Evolutionary conservation across 2,797 vertebrate species (phyloP).

Genomic region (Phyllotis vaccarum): DNA sequence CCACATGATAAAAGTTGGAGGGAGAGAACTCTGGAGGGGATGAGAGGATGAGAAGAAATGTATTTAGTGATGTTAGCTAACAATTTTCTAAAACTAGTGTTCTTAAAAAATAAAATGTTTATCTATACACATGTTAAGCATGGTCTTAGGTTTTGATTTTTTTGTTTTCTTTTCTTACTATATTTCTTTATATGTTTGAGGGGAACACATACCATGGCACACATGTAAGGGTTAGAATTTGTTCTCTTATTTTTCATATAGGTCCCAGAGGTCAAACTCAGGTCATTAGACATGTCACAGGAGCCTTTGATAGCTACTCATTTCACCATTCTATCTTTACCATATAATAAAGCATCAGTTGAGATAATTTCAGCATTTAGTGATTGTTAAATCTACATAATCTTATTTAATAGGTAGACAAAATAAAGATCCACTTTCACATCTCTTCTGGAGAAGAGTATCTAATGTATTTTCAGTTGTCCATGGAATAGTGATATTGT

Average conservation of each 20-base stretch:
- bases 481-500: background rate
- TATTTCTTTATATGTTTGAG: background rate
- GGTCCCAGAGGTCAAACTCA: background rate
- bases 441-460: background rate
- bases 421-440: background rate
- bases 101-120: background rate
- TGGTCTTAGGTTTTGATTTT: background rate
- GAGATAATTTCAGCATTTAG: background rate
- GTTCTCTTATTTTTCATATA: background rate
- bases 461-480: background rate
- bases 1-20: background rate
- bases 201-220: background rate
- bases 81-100: background rate
- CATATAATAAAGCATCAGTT: background rate
- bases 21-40: background rate
- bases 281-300: background rate
- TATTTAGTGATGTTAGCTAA: background rate
- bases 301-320: background rate
- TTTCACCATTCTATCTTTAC: background rate
- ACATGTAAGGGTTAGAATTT: background rate
- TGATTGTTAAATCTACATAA: background rate
- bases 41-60: background rate
- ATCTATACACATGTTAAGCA: too few relatives aligned
- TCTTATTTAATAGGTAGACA: background rate
- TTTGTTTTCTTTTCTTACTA: background rate